These are phyloP conservation scores for Tyto alba DNA, from an alignment of 2,113 vertebrate genomes.

Conservation along the genomic window DNA sequence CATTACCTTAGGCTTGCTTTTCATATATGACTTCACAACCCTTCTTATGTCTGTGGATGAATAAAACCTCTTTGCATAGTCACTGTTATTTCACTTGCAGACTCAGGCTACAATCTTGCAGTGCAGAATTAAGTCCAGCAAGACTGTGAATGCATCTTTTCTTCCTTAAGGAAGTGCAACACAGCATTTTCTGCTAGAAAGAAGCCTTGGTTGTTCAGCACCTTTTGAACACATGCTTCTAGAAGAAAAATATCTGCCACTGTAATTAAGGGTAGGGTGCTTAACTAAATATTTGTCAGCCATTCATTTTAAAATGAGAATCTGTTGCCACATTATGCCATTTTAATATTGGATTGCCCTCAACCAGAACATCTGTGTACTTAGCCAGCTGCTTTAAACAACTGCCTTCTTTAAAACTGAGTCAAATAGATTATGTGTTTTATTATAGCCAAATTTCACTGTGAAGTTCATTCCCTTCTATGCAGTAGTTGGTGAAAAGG, in stretches of 20 bases:
- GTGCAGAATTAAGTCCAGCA: background rate
- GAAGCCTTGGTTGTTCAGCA: background rate
- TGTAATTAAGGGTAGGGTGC: background rate
- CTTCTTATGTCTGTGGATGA: background rate
- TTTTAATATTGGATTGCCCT: constrained; percentile 7
- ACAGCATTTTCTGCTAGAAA: constrained; percentile 10
- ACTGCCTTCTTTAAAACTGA: constrained; percentile 11
- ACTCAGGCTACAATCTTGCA: background rate
- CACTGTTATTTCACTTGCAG: background rate
- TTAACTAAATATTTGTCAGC: constrained; percentile 16
- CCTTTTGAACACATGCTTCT: background rate
- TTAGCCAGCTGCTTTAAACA: constrained; percentile 52
- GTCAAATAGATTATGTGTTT: background rate
- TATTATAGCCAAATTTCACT: background rate
- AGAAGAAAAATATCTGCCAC: background rate
- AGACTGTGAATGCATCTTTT: background rate
- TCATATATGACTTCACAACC: background rate
- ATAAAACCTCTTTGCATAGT: background rate
- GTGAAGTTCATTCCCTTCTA: background rate
- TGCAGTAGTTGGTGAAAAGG: background rate
- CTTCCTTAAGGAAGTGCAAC: background rate
- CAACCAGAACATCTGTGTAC: constrained; percentile 23
- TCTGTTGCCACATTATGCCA: background rate
- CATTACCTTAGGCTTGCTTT: background rate
- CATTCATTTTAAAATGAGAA: background rate